phyloP scores from a whole-genome alignment of 2,888 invertebrate species.

The Ophraella communa region DNA sequence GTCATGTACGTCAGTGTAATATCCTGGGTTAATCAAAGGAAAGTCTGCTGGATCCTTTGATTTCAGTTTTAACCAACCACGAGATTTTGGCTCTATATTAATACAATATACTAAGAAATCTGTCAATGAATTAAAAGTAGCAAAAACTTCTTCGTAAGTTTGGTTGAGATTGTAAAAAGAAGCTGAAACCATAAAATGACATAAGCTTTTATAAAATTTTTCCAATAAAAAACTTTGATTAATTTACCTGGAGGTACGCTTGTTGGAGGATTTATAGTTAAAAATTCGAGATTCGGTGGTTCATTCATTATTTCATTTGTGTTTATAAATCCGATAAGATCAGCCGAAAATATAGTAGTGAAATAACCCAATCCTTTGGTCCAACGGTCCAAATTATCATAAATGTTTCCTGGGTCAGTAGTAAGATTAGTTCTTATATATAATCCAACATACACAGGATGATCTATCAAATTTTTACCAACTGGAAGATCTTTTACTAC shows the following conservation, averaged over 20 bases:
- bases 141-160: not conserved
- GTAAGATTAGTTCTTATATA: slow-evolving; percentile 27
- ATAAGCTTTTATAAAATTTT: not conserved
- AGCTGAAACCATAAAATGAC: not conserved
- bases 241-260: slow-evolving; percentile 16
- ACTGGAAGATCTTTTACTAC: slow-evolving; percentile 45
- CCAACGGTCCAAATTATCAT: slow-evolving; percentile 6
- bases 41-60: slow-evolving; percentile 47
- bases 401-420: not conserved
- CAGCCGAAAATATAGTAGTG: slow-evolving; percentile 11
- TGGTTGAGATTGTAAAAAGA: slow-evolving; percentile 2
- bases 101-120: slow-evolving; percentile 10
- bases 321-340: slow-evolving; percentile 15
- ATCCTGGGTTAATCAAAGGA: slow-evolving; percentile 47
- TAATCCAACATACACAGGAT: slow-evolving; percentile 41
- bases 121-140: slow-evolving; percentile 2
- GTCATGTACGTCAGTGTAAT: slow-evolving; percentile 37
- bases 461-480: slow-evolving; percentile 45
- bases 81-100: slow-evolving; percentile 45
- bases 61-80: slow-evolving; percentile 45
- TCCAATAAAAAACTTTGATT: too few species aligned
- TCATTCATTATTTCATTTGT: slow-evolving; percentile 6
- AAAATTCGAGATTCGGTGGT: slow-evolving; percentile 7
- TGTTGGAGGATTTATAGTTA: not conserved
- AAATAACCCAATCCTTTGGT: not conserved